Conservation (phyloP, 2,888 invertebrate species). For the Chouioia cunea region DNA sequence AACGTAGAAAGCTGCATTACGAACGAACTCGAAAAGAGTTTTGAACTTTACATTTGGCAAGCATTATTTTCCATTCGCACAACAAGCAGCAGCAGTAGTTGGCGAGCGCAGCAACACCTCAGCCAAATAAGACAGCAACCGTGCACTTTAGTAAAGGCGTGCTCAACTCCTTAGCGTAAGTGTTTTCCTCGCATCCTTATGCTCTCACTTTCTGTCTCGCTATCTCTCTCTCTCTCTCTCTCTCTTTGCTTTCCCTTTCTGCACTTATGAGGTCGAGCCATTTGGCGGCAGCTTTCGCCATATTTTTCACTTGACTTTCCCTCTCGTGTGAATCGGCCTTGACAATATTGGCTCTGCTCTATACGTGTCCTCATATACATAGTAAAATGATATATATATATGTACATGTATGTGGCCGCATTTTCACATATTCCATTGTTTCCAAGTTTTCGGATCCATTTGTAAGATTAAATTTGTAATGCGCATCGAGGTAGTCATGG, state of each 20-base stretch:
- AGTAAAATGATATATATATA: conserved; percentile 58
- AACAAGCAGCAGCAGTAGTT: background rate
- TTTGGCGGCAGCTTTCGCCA: conserved; percentile 1
- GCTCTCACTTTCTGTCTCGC: background rate
- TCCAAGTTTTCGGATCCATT: conserved; percentile 74
- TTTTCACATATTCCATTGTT: conserved; percentile 69
- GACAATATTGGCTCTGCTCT: conserved; percentile 67
- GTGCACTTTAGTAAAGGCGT: background rate
- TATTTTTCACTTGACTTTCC: conserved; percentile 26
- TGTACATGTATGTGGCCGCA: conserved; percentile 61
- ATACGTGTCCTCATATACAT: conserved; percentile 38
- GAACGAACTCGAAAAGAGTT: background rate
- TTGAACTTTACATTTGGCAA: background rate
- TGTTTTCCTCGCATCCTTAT: background rate
- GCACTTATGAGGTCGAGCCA: background rate
- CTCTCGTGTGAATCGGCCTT: conserved; percentile 62
- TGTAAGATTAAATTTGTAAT: conserved; percentile 81
- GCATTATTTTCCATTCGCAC: conserved; percentile 12
- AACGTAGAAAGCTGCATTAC: background rate
- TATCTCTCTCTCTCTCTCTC: conserved; percentile 7
- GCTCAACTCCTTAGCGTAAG: background rate
- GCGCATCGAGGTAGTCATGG: conserved; percentile 57
- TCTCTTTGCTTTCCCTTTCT: conserved; percentile 17
- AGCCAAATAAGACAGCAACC: conserved; percentile 10
- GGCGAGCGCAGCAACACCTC: background rate